phyloP scores from a whole-genome alignment of 2,888 invertebrate genomes.

The Ellobium chinense region DNA sequence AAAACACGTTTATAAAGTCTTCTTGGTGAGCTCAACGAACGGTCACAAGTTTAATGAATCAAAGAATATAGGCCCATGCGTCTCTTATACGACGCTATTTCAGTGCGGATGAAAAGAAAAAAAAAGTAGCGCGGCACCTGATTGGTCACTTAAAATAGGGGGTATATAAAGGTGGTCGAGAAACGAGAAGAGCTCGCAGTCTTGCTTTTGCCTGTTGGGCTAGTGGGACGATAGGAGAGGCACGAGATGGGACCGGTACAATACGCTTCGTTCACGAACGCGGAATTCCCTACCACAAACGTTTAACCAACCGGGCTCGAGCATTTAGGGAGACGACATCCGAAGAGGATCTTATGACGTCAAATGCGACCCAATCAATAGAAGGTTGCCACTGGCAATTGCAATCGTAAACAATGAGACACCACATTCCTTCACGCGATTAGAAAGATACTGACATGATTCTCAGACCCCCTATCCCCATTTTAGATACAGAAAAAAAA shows the following conservation, averaged over 20 bases:
- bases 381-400: neutral
- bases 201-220: neutral
- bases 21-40: neutral
- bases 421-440: neutral
- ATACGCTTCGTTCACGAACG: neutral
- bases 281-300: neutral
- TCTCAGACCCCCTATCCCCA: neutral
- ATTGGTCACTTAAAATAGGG: too few relatives aligned
- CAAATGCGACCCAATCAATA: neutral
- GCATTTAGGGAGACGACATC: neutral
- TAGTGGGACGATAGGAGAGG: neutral
- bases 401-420: conserved; percentile 3
- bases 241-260: neutral
- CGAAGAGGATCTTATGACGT: neutral
- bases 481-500: too few relatives aligned
- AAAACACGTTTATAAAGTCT: neutral
- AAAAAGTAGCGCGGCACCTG: too few relatives aligned
- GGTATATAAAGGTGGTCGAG: neutral
- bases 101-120: too few relatives aligned
- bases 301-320: neutral
- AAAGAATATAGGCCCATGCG: too few relatives aligned
- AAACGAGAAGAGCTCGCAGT: neutral
- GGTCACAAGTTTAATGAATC: neutral
- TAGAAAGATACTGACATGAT: too few relatives aligned
- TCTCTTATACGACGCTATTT: too few relatives aligned